A percentile compares a stretch with the other conserved stretches of the same genome.
These are phyloP conservation scores for Sandelia bainsii DNA, from an alignment of 2,797 vertebrate species.

Conservation along the genomic window DNA sequence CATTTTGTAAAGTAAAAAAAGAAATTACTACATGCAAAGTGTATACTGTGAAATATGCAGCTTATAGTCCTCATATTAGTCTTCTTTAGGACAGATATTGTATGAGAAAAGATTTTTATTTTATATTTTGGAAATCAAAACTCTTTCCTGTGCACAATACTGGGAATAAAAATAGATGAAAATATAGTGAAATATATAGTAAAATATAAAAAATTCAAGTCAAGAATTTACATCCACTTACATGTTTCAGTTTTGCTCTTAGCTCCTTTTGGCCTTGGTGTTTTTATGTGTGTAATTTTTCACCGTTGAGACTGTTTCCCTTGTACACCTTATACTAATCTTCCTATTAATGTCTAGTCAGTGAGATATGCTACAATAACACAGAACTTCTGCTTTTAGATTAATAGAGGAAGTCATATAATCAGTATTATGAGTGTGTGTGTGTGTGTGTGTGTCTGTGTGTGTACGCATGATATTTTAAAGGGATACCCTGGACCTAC, in stretches of 20 bases:
- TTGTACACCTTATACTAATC: conserved; percentile 75
- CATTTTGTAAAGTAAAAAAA: no score
- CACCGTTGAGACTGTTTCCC: conserved; percentile 75
- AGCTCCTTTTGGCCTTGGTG: background rate
- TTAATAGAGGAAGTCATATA: conserved; percentile 36
- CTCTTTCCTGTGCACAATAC: background rate
- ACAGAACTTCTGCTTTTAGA: conserved; percentile 66
- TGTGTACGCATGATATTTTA: conserved; percentile 46
- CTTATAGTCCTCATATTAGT: no score
- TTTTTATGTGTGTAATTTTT: conserved; percentile 57
- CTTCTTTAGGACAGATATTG: no score
- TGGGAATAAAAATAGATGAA: background rate
- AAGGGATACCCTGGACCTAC: conserved; percentile 70
- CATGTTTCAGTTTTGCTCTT: background rate
- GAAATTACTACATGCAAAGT: no score
- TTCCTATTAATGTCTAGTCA: conserved; percentile 72
- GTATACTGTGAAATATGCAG: no score
- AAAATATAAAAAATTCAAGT: no score
- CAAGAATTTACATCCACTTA: conserved; percentile 7
- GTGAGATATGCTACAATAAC: conserved; percentile 73
- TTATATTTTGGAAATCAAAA: no score
- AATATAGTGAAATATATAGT: no score
- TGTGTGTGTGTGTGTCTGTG: conserved; percentile 20
- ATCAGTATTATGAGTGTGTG: conserved; percentile 7
- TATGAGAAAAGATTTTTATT: no score